phyloP scores from a whole-genome alignment of 2,888 invertebrate genomes.

The Erannis defoliaria region DNA sequence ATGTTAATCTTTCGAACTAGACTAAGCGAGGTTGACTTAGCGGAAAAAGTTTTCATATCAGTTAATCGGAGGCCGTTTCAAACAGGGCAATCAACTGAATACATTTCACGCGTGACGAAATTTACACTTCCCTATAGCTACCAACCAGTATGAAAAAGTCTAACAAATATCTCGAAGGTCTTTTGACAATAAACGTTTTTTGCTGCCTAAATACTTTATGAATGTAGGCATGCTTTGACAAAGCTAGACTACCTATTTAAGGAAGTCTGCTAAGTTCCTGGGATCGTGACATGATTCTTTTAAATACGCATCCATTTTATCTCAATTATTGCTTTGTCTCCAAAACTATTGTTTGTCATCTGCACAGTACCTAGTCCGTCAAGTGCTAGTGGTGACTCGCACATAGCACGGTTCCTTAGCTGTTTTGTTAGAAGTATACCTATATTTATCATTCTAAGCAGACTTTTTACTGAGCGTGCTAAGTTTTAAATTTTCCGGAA shows the following conservation, averaged over 20 bases:
- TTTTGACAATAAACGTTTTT: conserved; percentile 32
- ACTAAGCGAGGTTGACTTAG: background rate
- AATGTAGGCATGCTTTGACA: conserved; percentile 7
- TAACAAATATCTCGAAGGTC: conserved; percentile 31
- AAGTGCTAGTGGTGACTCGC: too few relatives aligned
- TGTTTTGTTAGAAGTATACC: background rate
- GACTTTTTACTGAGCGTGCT: background rate
- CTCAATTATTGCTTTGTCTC: conserved; percentile 15
- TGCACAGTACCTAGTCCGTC: background rate
- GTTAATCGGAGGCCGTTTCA: background rate
- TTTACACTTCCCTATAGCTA: conserved; percentile 26
- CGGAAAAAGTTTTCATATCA: background rate
- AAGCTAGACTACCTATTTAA: conserved; percentile 21
- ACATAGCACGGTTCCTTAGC: background rate
- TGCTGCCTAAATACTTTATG: conserved; percentile 1
- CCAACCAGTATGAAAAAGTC: conserved; percentile 18
- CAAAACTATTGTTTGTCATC: background rate
- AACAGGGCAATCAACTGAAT: conserved; percentile 19
- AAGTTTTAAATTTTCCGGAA: background rate
- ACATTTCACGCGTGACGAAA: conserved; percentile 22
- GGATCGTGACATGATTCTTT: conserved; percentile 32
- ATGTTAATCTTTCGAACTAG: background rate
- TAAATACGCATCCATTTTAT: conserved; percentile 26
- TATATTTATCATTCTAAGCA: too few relatives aligned
- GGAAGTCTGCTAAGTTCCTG: conserved; percentile 25